phyloP scores from a whole-genome alignment of 2,888 invertebrate genomes.

The Plemyria rubiginata region DNA sequence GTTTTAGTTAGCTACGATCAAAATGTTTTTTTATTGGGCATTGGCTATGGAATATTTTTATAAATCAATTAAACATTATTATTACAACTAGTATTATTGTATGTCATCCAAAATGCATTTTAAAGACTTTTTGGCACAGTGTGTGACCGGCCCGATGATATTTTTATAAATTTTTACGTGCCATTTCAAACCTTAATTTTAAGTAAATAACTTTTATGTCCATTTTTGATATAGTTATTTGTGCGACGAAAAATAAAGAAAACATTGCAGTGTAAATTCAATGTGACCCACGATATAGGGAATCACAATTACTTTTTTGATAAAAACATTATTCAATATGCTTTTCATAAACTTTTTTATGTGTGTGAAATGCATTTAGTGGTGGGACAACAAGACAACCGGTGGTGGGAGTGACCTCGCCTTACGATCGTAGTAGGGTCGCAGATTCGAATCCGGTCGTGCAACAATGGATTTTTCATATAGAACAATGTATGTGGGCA shows the following conservation, averaged over 20 bases:
- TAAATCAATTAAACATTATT: background rate
- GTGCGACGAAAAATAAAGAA: slow-evolving; percentile 9
- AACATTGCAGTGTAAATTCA: too few species aligned
- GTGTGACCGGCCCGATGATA: slow-evolving; percentile 31
- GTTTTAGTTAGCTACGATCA: slow-evolving; percentile 32
- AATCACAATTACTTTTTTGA: too few species aligned
- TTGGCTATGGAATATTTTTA: slow-evolving; percentile 7
- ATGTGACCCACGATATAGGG: too few species aligned
- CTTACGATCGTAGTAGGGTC: too few species aligned
- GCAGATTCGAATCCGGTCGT: too few species aligned
- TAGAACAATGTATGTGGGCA: too few species aligned
- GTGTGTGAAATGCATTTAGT: too few species aligned
- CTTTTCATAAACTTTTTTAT: too few species aligned
- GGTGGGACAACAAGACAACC: too few species aligned
- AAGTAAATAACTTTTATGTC: slow-evolving; percentile 62
- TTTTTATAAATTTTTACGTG: slow-evolving; percentile 34
- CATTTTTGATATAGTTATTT: slow-evolving; percentile 22
- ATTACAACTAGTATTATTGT: background rate
- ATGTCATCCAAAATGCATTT: background rate
- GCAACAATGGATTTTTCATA: too few species aligned
- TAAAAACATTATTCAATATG: too few species aligned
- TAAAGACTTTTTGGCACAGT: background rate
- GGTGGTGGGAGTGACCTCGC: too few species aligned
- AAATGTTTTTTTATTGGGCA: slow-evolving; percentile 27
- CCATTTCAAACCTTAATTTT: slow-evolving; percentile 58